Percentiles rank a stretch among this genome's conserved stretches.
Conservation (phyloP, 1,140 invertebrate genomes). For the Harlomillsia oculata region DNA sequence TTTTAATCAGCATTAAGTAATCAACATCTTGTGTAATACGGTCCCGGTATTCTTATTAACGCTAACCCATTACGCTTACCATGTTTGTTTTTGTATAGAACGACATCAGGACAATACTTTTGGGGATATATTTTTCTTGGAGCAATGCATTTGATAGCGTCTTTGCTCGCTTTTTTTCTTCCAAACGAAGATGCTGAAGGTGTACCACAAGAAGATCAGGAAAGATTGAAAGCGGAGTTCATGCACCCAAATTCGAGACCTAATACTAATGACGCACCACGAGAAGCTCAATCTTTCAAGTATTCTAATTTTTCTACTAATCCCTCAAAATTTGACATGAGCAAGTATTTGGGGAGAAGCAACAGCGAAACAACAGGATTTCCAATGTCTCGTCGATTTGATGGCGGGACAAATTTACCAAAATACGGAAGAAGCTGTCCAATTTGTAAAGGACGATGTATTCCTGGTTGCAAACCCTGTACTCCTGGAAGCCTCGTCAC, state of each 20-base stretch:
- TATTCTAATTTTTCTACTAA: neutral
- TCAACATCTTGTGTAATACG: neutral
- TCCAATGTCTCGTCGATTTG: neutral
- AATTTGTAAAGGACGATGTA: slow-evolving; percentile 5
- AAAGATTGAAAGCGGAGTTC: no score
- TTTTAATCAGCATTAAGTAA: slow-evolving; percentile 3
- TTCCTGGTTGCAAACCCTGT: slow-evolving; percentile 4
- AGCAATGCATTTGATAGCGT: slow-evolving; percentile 9
- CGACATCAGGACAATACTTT: neutral
- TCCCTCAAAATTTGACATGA: neutral
- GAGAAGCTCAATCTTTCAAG: neutral
- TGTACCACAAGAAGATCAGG: neutral
- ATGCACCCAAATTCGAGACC: neutral
- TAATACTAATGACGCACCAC: neutral
- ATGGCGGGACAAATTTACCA: neutral
- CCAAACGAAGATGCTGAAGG: slow-evolving; percentile 19
- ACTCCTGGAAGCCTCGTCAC: neutral
- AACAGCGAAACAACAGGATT: neutral
- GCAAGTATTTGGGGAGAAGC: neutral
- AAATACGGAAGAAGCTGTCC: slow-evolving; percentile 4
- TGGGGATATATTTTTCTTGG: slow-evolving; percentile 9
- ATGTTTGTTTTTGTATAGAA: neutral
- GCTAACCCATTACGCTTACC: neutral
- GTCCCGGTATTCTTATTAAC: no score
- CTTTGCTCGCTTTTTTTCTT: slow-evolving; percentile 10